These are phyloP conservation scores for Altica lythri DNA, from an alignment of 2,888 invertebrate species.

Conservation along the genomic window DNA sequence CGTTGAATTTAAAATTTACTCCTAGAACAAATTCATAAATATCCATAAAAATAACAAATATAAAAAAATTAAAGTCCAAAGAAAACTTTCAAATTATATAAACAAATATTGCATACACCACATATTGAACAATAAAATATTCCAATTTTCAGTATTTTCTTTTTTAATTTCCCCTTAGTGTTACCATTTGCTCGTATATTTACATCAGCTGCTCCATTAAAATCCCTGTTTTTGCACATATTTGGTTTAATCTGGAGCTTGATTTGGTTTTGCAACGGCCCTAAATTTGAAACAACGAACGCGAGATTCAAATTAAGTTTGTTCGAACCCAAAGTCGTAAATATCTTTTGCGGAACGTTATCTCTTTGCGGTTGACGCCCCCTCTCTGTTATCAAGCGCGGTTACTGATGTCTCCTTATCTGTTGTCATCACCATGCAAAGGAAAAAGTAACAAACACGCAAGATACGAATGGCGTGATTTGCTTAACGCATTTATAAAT, in stretches of 20 bases:
- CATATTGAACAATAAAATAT: background rate
- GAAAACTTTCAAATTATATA: background rate
- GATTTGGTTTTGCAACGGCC: constrained; percentile 23
- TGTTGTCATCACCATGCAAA: constrained; percentile 36
- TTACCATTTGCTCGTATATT: constrained; percentile 1
- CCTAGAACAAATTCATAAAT: too few species aligned
- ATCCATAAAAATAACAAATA: too few species aligned
- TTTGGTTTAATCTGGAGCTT: constrained; percentile 14
- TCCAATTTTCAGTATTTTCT: constrained; percentile 1
- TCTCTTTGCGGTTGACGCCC: constrained; percentile 44
- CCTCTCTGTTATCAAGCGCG: constrained; percentile 38
- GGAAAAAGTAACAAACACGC: constrained; percentile 4
- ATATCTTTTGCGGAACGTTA: constrained; percentile 40
- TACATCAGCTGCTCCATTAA: constrained; percentile 7
- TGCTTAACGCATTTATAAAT: background rate
- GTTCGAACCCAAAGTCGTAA: constrained; percentile 35
- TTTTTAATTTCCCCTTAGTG: background rate
- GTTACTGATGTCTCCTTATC: constrained; percentile 32
- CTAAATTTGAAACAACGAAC: constrained; percentile 22
- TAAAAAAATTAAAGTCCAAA: too few species aligned
- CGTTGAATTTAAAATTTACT: constrained; percentile 53
- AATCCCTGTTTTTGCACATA: constrained; percentile 22
- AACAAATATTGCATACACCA: background rate
- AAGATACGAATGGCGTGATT: constrained; percentile 7
- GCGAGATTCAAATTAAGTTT: constrained; percentile 32